phyloP scores from a whole-genome alignment of 2,113 vertebrate genomes.

The Campylorhamphus procurvoides region DNA sequence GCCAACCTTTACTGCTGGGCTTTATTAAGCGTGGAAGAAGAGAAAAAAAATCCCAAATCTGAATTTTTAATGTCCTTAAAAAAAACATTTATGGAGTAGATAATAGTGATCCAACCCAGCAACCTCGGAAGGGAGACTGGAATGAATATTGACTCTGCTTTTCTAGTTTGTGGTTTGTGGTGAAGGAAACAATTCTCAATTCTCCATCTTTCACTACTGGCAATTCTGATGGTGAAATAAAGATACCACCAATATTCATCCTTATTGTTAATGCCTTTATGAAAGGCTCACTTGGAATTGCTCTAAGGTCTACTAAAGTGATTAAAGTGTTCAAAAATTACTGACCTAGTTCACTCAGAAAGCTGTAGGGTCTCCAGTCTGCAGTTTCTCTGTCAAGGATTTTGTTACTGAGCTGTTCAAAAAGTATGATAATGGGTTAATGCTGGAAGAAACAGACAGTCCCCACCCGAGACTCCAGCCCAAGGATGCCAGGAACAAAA shows the following conservation, averaged over 20 bases:
- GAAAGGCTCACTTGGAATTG: not conserved
- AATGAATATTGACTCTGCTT: not conserved
- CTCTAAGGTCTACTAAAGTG: slow-evolving; percentile 13
- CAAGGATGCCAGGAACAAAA: not conserved
- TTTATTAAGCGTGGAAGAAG: not conserved
- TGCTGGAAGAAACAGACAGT: slow-evolving; percentile 4
- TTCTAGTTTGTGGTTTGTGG: not conserved
- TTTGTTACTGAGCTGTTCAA: slow-evolving; percentile 87
- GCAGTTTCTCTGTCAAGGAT: slow-evolving; percentile 83
- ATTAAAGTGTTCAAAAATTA: slow-evolving; percentile 68
- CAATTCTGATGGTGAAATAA: not conserved
- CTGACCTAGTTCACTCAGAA: slow-evolving; percentile 93
- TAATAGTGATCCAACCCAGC: not conserved
- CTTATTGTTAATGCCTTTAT: not conserved
- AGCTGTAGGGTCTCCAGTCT: slow-evolving; percentile 94
- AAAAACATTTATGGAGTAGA: not conserved
- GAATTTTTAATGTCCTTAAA: not conserved
- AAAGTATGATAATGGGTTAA: slow-evolving; percentile 77
- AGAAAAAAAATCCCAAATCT: not conserved
- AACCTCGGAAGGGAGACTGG: not conserved
- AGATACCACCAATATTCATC: not conserved
- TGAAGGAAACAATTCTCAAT: not conserved
- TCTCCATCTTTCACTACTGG: not conserved
- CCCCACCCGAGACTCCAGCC: slow-evolving; percentile 47
- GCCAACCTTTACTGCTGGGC: not conserved